A percentile compares a stretch with the other conserved stretches of the same genome.
phyloP scores from a whole-genome alignment of 2,797 vertebrate genomes.

The Coilia nasus region DNA sequence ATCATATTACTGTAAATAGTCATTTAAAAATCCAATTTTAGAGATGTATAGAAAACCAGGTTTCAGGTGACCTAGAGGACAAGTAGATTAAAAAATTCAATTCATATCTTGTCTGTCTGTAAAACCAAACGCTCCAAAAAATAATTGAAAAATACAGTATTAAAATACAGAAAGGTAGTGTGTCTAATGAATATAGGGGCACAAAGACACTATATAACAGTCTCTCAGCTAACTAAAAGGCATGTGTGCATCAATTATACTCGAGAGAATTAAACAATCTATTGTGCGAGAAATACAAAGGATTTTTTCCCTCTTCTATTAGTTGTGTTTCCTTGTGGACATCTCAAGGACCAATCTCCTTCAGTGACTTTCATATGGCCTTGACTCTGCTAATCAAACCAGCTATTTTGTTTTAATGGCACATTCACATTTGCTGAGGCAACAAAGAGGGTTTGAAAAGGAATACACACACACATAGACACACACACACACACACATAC shows the following conservation, averaged over 20 bases:
- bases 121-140: background rate
- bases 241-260: background rate
- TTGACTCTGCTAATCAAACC: background rate
- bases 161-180: background rate
- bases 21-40: conserved; percentile 10
- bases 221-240: background rate
- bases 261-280: background rate
- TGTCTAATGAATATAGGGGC: background rate
- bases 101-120: background rate
- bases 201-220: background rate
- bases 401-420: background rate
- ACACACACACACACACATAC: background rate
- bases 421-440: background rate
- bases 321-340: background rate
- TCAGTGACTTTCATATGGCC: conserved; percentile 5
- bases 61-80: background rate
- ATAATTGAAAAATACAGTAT: background rate
- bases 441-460: background rate
- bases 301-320: background rate
- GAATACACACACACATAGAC: background rate
- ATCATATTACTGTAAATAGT: conserved; percentile 13
- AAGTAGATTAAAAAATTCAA: background rate
- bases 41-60: background rate
- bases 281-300: background rate
- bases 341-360: background rate